Percentiles rank a stretch among this genome's conserved stretches.
These are phyloP conservation scores for Scaptomyza polygonia DNA, from an alignment of 2,888 invertebrate species.

Conservation along the genomic window DNA sequence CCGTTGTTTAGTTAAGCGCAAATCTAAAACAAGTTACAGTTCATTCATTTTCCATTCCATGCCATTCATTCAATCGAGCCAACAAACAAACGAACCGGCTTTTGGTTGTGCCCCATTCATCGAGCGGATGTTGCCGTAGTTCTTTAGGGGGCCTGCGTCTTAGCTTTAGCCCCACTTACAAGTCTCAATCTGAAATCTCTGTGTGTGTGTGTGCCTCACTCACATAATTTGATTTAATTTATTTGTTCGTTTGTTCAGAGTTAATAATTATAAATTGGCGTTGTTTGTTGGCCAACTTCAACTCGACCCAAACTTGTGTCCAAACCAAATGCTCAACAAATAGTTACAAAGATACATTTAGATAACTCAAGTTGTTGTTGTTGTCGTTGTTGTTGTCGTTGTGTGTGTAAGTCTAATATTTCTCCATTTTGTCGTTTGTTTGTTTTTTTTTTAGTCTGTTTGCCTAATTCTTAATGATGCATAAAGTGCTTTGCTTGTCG, in stretches of 20 bases:
- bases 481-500: slow-evolving; percentile 70
- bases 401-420: slow-evolving; percentile 49
- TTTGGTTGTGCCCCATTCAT: slow-evolving; percentile 64
- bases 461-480: slow-evolving; percentile 80
- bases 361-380: slow-evolving; percentile 26
- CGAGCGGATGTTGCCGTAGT: slow-evolving; percentile 77
- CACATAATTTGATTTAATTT: slow-evolving; percentile 77
- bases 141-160: slow-evolving; percentile 53
- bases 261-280: slow-evolving; percentile 80
- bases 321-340: slow-evolving; percentile 28
- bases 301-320: slow-evolving; percentile 26
- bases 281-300: slow-evolving; percentile 67
- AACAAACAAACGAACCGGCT: slow-evolving; percentile 46
- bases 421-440: slow-evolving; percentile 77
- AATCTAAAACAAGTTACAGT: slow-evolving; percentile 80
- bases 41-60: slow-evolving; percentile 73
- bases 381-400: not conserved
- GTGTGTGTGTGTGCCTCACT: slow-evolving; percentile 36
- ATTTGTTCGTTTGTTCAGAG: slow-evolving; percentile 71
- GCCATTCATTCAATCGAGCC: slow-evolving; percentile 57
- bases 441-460: slow-evolving; percentile 55
- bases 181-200: slow-evolving; percentile 30
- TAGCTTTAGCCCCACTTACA: slow-evolving; percentile 8
- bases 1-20: slow-evolving; percentile 66
- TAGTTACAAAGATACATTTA: slow-evolving; percentile 45